Evolutionary conservation across 2,888 invertebrate genomes (phyloP), one percentile per base, ranked within the genome.

Genomic region (Drosophila niveifrons): DNA sequence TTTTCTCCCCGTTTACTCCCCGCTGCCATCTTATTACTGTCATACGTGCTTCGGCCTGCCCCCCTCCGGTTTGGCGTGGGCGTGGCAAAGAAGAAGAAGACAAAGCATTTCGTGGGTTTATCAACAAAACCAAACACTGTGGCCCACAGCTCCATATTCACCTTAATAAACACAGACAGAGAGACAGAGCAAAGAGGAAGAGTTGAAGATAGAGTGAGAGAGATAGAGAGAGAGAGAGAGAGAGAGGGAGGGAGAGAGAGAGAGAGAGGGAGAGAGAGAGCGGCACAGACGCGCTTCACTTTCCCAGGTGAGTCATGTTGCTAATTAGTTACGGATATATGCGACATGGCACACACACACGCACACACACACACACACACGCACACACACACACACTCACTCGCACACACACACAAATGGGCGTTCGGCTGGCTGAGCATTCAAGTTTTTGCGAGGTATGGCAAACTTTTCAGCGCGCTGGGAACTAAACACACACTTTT

Each of bases 271-370:
- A 41, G n/a, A 28, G 39, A 11, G 28, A 41, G 13, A 13, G 52
- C n/a, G 28, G 9, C 29, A 6, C 39, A 13, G 36, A 17, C 23
- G 47, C 50, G 34, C 23, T 36, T 44, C 48, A 62, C 46, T 56
- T 62, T 79, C 83, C 82, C 88, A 80, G 82, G 80, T 80, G 88
- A 86, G 74, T 82, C 83, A 86, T 80, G 84, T 83, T 86, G 74
- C 84, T 84, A 84, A 84, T 84, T 84, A 84, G 84, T 88, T 78
- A 73, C 83, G 88, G 76, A 86, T 81, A 80, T 82, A 75, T 75
- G 77, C 79, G 79, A 72, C 80, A 76, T 36, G 76, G 46, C 53
- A 29, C 48, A 18, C 29, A 2, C 23, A 62, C 58, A 66, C 70
- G 51, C 47, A 47, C 71, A 23, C 23, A 23, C 0, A 51, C 62